These are phyloP conservation scores for Eulemur rufifrons DNA, from an alignment of 2,113 vertebrate species.

Conservation along the genomic window DNA sequence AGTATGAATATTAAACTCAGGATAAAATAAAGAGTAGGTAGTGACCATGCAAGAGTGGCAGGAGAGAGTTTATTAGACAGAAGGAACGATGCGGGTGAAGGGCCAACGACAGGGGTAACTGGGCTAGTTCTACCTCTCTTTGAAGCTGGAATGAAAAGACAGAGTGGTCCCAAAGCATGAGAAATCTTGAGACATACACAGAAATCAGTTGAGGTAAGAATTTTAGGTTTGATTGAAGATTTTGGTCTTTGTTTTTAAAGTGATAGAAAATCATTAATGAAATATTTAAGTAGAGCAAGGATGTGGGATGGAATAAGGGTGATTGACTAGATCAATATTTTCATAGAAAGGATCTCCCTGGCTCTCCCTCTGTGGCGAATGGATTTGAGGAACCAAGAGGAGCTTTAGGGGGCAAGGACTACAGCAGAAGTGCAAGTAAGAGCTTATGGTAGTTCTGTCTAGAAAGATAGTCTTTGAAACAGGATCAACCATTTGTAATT, in stretches of 20 bases:
- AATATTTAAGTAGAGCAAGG: constrained; percentile 36
- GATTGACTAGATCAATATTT: not conserved
- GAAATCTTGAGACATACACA: not conserved
- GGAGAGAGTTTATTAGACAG: not conserved
- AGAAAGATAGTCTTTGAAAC: not conserved
- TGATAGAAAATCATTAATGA: not conserved
- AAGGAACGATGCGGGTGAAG: not conserved
- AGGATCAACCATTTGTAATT: not conserved
- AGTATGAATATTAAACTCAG: not conserved
- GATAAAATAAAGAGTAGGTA: not conserved
- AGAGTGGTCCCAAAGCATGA: not conserved
- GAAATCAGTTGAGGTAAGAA: not conserved
- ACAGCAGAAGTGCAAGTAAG: not conserved
- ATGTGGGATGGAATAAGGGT: not conserved
- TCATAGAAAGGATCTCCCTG: not conserved
- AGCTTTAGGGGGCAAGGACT: accelerated
- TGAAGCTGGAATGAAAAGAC: not conserved
- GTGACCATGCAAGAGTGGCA: not conserved
- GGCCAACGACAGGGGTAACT: not conserved
- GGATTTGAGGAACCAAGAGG: not conserved
- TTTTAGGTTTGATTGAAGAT: constrained; percentile 15
- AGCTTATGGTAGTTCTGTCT: not conserved
- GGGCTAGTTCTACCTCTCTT: not conserved
- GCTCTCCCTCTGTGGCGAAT: not conserved
- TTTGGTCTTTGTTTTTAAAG: constrained; percentile 8